Conservation (phyloP, 2,113 vertebrate species). For the Lampris megalopsis region DNA sequence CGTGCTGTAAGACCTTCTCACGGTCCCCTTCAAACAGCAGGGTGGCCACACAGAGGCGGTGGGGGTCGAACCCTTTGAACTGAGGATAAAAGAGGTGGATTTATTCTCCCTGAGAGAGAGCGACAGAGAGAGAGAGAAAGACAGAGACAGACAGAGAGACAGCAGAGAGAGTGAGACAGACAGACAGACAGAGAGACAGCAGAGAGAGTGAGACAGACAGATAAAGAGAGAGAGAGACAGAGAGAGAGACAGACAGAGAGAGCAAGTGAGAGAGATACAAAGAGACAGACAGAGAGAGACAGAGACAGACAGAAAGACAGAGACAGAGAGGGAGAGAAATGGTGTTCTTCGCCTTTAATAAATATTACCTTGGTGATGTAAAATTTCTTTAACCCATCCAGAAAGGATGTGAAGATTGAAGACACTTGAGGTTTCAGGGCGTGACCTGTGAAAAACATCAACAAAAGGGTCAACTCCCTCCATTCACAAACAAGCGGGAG, state of each 20-base stretch:
- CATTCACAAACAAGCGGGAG: constrained; percentile 19
- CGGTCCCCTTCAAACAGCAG: constrained; percentile 96
- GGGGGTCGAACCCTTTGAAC: constrained; percentile 99
- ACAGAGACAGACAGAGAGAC: no score
- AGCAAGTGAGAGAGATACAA: no score
- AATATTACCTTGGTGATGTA: constrained; percentile 97
- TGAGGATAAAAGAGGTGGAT: constrained; percentile 72
- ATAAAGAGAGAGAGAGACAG: no score
- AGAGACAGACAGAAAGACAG: no score
- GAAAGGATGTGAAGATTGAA: constrained; percentile 98
- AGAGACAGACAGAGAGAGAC: no score
- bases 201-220: no score
- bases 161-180: no score
- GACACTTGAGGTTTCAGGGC: constrained; percentile 99
- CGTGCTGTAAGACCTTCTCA: constrained; percentile 97
- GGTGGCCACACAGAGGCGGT: constrained; percentile 92
- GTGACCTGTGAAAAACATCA: constrained; percentile 85
- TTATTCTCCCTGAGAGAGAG: constrained; percentile 34
- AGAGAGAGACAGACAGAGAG: no score
- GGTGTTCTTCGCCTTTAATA: not conserved
- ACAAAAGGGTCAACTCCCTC: constrained; percentile 23
- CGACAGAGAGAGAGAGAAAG: not conserved
- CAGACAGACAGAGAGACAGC: no score
- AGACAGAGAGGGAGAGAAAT: not conserved
- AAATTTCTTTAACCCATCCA: constrained; percentile 98